Evolutionary conservation across 2,113 vertebrate genomes (phyloP), one percentile per base, ranked within the genome.

Genomic region (Fregata magnificens): DNA sequence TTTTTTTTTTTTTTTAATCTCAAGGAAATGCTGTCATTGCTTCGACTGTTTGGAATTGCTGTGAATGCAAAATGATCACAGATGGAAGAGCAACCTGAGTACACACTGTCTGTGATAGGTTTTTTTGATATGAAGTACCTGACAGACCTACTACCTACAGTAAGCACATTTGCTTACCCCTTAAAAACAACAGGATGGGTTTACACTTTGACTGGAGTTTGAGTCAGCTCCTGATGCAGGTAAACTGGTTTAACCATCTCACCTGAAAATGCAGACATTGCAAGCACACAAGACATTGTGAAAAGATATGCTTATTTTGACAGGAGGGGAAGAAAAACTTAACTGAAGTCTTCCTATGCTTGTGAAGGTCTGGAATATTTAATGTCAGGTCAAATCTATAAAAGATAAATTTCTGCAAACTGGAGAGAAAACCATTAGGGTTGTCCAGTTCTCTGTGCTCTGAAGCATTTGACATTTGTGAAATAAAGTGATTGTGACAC

Each of bases 401-500:
- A 88, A 80, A 34, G 31, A 72, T 82, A 88, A 67, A 77, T 85
- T 96, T 95, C 22, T 82, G 36, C 19, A 82, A 25, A 91, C 56
- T 81, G 78, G n/a, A 89, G 45, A 40, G 34, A 94, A 86, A 92
- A 79, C 5, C 26, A 62, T 77, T 81, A 82, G 21, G 3, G 17
- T 86, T 95, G 26, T 83, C 55, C 88, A 96, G 38, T 88, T 86
- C 38, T 86, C 70, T 84, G 70, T 67, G 58, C 47, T 83, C 29
- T 78, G 90, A 95, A 97, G 22, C 38, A 83, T 90, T 86, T 94
- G 55, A 49, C 65, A 66, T 65, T 92, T 72, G 59, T 93, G 55
- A 95, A 62, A 70, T 69, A 95, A 96, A 95, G 73, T 70, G 9
- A 77, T 79, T 93, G 69, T 91, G 82, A 89, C 45, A 92, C 50